Conservation (phyloP, 2,888 invertebrate genomes). For the Drosophila parthenogenetica region DNA sequence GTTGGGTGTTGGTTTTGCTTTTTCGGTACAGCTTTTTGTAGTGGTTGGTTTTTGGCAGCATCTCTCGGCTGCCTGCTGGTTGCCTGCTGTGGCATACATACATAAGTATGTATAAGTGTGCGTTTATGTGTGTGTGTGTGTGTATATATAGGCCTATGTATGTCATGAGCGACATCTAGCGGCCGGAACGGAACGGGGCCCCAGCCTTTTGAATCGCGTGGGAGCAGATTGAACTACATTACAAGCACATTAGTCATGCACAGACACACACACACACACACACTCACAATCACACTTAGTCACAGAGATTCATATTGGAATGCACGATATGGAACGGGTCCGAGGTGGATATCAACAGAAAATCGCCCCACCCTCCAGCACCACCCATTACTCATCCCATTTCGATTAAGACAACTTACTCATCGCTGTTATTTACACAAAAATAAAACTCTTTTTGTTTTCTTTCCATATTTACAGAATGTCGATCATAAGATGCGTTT, state of each 20-base stretch:
- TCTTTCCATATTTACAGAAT: conserved; percentile 87
- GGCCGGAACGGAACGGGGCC: conserved; percentile 37
- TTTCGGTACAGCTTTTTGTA: conserved; percentile 71
- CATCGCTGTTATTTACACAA: conserved; percentile 26
- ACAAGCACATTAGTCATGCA: conserved; percentile 64
- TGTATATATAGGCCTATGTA: conserved; percentile 62
- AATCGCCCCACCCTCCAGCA: conserved; percentile 15
- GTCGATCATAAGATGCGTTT: conserved; percentile 97
- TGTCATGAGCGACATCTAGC: conserved; percentile 77
- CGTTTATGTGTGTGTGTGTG: conserved; percentile 24
- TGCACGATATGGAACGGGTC: conserved; percentile 42
- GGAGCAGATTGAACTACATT: conserved; percentile 72
- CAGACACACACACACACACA: conserved; percentile 19
- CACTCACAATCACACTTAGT: too few relatives aligned
- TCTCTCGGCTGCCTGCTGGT: conserved; percentile 26
- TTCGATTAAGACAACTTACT: conserved; percentile 27
- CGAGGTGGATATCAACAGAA: conserved; percentile 25
- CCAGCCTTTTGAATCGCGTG: conserved; percentile 45
- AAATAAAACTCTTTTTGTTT: neutral
- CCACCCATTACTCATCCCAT: conserved; percentile 51
- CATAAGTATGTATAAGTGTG: conserved; percentile 25
- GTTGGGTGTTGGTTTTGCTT: conserved; percentile 72
- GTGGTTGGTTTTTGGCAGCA: conserved; percentile 62
- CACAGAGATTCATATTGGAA: conserved; percentile 33
- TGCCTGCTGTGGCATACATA: conserved; percentile 56